Conservation (phyloP, 2,113 vertebrate species). For the Bubo scandiacus region DNA sequence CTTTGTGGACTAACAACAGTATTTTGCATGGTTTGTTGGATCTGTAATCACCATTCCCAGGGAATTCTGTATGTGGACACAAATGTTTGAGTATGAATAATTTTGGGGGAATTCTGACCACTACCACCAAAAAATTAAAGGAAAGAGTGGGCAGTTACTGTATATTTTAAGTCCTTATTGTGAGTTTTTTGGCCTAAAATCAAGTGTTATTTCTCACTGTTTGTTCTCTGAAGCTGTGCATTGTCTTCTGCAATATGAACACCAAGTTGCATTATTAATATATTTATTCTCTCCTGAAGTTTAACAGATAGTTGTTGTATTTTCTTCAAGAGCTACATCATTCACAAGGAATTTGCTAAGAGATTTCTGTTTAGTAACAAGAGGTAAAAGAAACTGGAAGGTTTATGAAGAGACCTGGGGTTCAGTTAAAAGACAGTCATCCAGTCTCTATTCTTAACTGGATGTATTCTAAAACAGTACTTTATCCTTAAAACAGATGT, state of each 20-base stretch:
- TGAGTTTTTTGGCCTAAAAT: background rate
- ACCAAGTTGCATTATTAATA: background rate
- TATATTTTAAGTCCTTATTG: background rate
- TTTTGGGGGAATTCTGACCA: background rate
- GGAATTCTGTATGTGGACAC: background rate
- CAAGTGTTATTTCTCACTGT: background rate
- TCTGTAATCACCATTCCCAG: background rate
- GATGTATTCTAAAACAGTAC: background rate
- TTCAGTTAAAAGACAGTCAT: background rate
- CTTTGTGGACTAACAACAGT: background rate
- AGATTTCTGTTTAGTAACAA: background rate
- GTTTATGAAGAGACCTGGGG: background rate
- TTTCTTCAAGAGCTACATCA: background rate
- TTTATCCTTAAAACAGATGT: background rate
- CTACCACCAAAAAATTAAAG: background rate
- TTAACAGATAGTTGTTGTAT: background rate
- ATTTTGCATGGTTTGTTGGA: background rate
- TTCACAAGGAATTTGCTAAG: background rate
- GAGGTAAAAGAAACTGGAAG: background rate
- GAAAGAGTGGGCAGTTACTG: rapidly evolving
- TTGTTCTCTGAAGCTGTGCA: background rate
- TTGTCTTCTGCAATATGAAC: background rate
- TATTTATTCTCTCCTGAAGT: background rate
- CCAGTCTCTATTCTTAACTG: background rate
- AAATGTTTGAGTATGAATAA: background rate